Evolutionary conservation across 2,888 invertebrate genomes (phyloP).

Genomic region (Serripes groenlandicus): DNA sequence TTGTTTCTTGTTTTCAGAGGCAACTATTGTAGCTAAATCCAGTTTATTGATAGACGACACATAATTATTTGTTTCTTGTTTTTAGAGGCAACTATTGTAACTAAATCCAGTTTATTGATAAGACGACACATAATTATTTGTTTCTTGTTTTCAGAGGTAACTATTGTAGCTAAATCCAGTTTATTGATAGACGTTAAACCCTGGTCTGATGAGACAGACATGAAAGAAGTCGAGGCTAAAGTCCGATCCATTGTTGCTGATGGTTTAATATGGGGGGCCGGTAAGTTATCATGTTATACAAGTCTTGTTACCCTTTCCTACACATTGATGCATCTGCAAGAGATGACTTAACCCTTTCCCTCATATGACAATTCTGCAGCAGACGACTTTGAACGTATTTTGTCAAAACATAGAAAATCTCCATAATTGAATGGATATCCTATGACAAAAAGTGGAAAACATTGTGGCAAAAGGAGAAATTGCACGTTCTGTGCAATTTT

Average conservation of each 20-base stretch:
- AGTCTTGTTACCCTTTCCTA: slow-evolving; percentile 69
- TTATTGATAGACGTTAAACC: slow-evolving; percentile 98
- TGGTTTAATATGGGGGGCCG: slow-evolving; percentile 98
- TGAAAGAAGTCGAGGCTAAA: slow-evolving; percentile 93
- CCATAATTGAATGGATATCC: background rate
- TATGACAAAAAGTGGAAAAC: background rate
- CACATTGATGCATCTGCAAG: background rate
- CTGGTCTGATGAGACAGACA: slow-evolving; percentile 99
- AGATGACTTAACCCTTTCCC: background rate
- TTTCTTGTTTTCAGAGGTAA: slow-evolving; percentile 88
- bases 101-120: too few species aligned
- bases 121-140: background rate
- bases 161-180: slow-evolving; percentile 97
- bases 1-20: too few species aligned
- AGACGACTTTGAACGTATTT: background rate
- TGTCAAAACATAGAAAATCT: background rate
- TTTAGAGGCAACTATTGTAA: too few species aligned
- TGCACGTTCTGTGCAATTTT: slow-evolving; percentile 27
- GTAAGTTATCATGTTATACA: too few species aligned
- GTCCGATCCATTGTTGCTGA: slow-evolving; percentile 96
- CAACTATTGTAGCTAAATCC: too few species aligned
- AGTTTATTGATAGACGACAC: too few species aligned
- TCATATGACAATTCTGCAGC: background rate
- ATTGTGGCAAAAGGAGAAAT: background rate
- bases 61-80: slow-evolving; percentile 3